Base-by-base conservation (phyloP, 2,888 invertebrate genomes). In the Cylloceria caligata region DNA sequence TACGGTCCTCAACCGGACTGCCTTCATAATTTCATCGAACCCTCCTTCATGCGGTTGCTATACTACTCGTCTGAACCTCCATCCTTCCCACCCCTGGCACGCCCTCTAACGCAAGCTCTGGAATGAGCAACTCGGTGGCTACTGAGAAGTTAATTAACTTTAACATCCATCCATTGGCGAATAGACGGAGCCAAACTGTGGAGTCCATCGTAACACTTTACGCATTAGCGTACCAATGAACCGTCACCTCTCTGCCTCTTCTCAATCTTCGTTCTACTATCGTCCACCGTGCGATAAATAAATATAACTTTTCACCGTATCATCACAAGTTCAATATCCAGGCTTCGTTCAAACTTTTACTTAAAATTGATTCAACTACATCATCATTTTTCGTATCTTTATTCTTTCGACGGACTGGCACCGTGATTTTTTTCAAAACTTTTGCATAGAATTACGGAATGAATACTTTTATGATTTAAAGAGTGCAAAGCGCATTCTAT, bases 71-170 rank as follows among this genome's bases (percentile, higher is more conserved):
- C 21, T n/a, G 24, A 13, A 52, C 34, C 21, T 21, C 19, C 49
- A 21, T 24, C 30, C 27, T 19, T 49, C 19, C 11, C 16, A 9
- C 1, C 47, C n/a, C 67, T n/a, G 34, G 21, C 45, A 27, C 30
- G n/a, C 6, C 65, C 65, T 30, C 16, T 9, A 19, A 16, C 30
- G 2, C 34, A 5, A 49, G 6, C 3, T 21, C 16, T 9, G 6
- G 5, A 19, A 19, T 21, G 21, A 49, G 11, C 49, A 11, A 67
- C 65, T 36, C 49, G n/a, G 68, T 49, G 16, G 6, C 68, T 21
- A 49, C 34, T 19, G 21, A 68, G 36, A 34, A n/a, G 49, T 52
- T n/a, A 68, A 68, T 68, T 68, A 68, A 68, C 49, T 52, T 13
- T 21, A 52, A 68, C 49, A 49, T 67, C n/a, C 30, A 13, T 9